Evolutionary conservation across 2,888 invertebrate species (phyloP).

Genomic region (Cosmia pyralina): DNA sequence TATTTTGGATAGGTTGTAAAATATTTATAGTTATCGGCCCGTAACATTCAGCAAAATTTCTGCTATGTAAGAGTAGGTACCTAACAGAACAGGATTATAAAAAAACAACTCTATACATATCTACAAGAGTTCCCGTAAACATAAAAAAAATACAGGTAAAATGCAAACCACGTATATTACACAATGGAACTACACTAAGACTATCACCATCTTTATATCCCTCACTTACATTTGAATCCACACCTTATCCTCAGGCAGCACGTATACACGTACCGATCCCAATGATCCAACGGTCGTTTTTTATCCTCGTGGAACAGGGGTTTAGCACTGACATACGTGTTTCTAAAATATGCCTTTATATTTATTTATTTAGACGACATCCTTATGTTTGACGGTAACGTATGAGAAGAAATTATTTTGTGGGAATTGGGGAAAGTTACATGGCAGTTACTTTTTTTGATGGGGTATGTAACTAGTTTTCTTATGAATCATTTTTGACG

Average conservation of each 20-base stretch:
- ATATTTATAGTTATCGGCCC: slow-evolving; percentile 54
- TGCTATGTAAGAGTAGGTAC: slow-evolving; percentile 22
- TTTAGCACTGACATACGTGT: slow-evolving; percentile 56
- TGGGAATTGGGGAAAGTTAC: slow-evolving; percentile 14
- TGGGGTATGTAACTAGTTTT: slow-evolving; percentile 41
- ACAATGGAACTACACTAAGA: slow-evolving; percentile 12
- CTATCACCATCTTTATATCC: slow-evolving; percentile 28
- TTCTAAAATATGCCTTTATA: slow-evolving; percentile 56
- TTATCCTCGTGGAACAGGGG: slow-evolving; percentile 55
- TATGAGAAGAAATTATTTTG: slow-evolving; percentile 23
- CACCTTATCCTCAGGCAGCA: slow-evolving; percentile 21
- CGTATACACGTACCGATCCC: slow-evolving; percentile 62
- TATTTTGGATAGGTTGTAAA: slow-evolving; percentile 57
- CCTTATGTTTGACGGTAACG: slow-evolving; percentile 20
- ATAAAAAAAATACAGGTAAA: slow-evolving; percentile 1
- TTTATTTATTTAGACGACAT: slow-evolving; percentile 54
- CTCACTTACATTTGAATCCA: slow-evolving; percentile 33
- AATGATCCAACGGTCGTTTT: slow-evolving; percentile 69
- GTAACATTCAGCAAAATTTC: slow-evolving; percentile 37
- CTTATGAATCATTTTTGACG: slow-evolving; percentile 56
- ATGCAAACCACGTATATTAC: neutral
- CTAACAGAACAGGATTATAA: neutral
- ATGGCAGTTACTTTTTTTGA: slow-evolving; percentile 6
- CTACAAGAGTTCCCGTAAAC: neutral
- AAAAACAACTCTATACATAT: neutral